Evolutionary conservation across 2,113 vertebrate species (phyloP).

Genomic region (Oostethus manadensis): DNA sequence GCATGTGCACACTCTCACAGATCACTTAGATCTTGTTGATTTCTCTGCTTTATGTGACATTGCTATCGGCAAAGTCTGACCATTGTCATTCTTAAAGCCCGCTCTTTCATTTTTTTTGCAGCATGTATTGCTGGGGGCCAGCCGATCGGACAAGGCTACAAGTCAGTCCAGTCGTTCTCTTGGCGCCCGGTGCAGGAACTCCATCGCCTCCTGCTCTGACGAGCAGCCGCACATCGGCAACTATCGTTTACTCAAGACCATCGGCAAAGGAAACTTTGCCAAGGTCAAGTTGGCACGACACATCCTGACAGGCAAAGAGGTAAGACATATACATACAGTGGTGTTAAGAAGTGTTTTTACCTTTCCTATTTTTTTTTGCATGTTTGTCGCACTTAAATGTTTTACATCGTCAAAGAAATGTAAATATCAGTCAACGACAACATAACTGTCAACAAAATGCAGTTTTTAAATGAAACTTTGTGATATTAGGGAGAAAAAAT

Average conservation of each 20-base stretch:
- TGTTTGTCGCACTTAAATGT: too few species aligned
- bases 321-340: slow-evolving; percentile 44
- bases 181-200: slow-evolving; percentile 86
- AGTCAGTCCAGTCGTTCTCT: slow-evolving; percentile 86
- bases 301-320: slow-evolving; percentile 86
- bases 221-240: slow-evolving; percentile 91
- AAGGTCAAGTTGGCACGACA: slow-evolving; percentile 92
- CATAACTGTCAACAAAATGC: too few species aligned
- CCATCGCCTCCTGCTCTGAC: slow-evolving; percentile 85
- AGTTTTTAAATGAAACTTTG: too few species aligned
- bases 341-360: too few species aligned
- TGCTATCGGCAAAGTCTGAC: slow-evolving; percentile 7
- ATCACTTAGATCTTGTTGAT: slow-evolving; percentile 10
- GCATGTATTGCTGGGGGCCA: slow-evolving; percentile 81
- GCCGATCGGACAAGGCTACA: slow-evolving; percentile 86
- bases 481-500: too few species aligned
- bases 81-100: slow-evolving; percentile 3
- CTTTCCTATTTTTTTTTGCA: too few species aligned
- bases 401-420: too few species aligned
- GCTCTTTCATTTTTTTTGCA: slow-evolving; percentile 41
- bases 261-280: slow-evolving; percentile 93
- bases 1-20: background rate
- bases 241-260: slow-evolving; percentile 89
- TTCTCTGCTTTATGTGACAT: slow-evolving; percentile 5
- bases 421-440: too few species aligned